A percentile compares a stretch with the other conserved stretches of the same genome.
Evolutionary conservation across 2,888 invertebrate species (phyloP).

Genomic region (Xanthostigma xanthostigma): DNA sequence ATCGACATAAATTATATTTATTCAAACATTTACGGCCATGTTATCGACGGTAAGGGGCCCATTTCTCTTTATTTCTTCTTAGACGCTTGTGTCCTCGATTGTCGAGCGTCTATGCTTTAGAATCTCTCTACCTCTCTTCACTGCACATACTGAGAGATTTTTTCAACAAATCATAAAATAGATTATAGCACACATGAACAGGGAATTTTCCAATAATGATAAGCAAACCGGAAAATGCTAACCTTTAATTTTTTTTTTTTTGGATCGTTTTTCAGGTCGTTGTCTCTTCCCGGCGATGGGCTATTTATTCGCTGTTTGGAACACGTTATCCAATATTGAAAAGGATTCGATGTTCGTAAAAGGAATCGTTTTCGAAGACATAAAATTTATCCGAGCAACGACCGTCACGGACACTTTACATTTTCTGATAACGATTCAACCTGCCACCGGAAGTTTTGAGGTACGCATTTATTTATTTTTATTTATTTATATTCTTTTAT

Average conservation of each 20-base stretch:
- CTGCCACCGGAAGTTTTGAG: conserved; percentile 28
- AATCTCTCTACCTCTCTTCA: too few relatives aligned
- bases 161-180: too few relatives aligned
- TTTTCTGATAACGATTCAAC: conserved; percentile 26
- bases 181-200: too few relatives aligned
- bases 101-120: too few relatives aligned
- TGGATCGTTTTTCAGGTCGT: conserved; percentile 22
- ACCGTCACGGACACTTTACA: conserved; percentile 27
- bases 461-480: conserved; percentile 13
- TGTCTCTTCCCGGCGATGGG: conserved; percentile 48
- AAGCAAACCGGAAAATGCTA: too few relatives aligned
- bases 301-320: conserved; percentile 33
- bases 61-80: not conserved
- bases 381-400: conserved; percentile 41
- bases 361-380: conserved; percentile 41
- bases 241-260: too few relatives aligned
- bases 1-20: conserved; percentile 47
- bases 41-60: conserved; percentile 59
- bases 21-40: conserved; percentile 62
- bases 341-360: conserved; percentile 29
- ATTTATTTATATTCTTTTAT: too few relatives aligned
- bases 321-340: conserved; percentile 31
- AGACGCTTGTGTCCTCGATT: too few relatives aligned
- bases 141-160: too few relatives aligned
- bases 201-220: too few relatives aligned